Base-by-base conservation (phyloP, 2,888 invertebrate genomes). In the Caenorhabditis sp. region DNA sequence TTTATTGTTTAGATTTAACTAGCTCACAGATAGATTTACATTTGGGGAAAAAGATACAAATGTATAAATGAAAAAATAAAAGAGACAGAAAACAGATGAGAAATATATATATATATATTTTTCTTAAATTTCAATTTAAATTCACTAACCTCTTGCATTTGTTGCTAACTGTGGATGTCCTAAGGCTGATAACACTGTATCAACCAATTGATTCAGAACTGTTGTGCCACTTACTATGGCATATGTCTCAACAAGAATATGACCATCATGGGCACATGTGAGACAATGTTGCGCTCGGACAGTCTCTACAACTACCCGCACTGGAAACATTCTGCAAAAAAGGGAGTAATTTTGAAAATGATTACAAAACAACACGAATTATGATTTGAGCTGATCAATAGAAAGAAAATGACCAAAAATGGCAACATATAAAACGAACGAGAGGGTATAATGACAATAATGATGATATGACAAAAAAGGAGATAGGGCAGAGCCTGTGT, bases 281-380 rank as follows among this genome's bases (percentile, higher is more conserved):
- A 87, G 69, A 78, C 87, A 86, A 72, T 87, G 82, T 63, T 79
- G 79, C 54, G 85, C 77, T 25, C 84, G 77, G 54, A 87, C 86
- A 27, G 84, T 77, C 90, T 97, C 96, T 65, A 97, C 95, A 74
- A 97, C 92, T 89, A 97, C 97, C 89, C 96, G 95, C 59, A 97
- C 93, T 59, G 96, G 96, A 64, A 87, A 87, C 87, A 87, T 87
- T 63, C 17, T 53, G 53, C 25, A 53, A 53, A 53, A 56, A 56
- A 26, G 1, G 26, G 26, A 21, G n/a, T 23, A 21, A 53, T n/a
- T n/a, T 27, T 52, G n/a, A 61, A 54, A 27, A 63, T 12, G 25
- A 54, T 49, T 53, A 49, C 17, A 52, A 43, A 17, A 5, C 21
- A 36, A 36, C 7, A 36, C 5, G 36, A 36, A 36, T 36, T 5